Conservation (phyloP, 1,140 invertebrate genomes). For the Idris sp. region DNA sequence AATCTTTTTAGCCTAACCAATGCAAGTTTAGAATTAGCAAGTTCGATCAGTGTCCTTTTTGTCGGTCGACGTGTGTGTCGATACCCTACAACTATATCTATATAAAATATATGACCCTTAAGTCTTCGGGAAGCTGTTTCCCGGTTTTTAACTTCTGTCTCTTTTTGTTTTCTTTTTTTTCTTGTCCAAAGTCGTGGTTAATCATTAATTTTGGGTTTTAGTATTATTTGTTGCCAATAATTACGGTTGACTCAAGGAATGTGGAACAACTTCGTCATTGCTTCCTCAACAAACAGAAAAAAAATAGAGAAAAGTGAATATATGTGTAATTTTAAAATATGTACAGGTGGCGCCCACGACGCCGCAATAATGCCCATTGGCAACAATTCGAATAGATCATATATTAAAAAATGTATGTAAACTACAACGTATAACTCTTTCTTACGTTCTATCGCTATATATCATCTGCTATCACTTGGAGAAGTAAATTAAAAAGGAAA, state of each 20-base stretch:
- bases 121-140: too few species aligned
- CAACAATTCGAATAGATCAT: slow-evolving; percentile 78
- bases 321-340: slow-evolving; percentile 38
- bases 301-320: background rate
- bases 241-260: slow-evolving; percentile 48
- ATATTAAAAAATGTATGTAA: slow-evolving; percentile 70
- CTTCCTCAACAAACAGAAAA: slow-evolving; percentile 5
- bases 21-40: slow-evolving; percentile 60
- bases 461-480: slow-evolving; percentile 59
- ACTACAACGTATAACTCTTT: slow-evolving; percentile 62
- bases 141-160: background rate
- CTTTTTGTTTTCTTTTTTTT: slow-evolving; percentile 1
- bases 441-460: slow-evolving; percentile 51
- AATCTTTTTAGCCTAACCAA: slow-evolving; percentile 19
- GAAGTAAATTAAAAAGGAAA: too few species aligned
- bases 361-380: slow-evolving; percentile 77
- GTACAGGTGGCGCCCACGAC: slow-evolving; percentile 67
- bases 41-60: slow-evolving; percentile 38
- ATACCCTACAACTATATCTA: slow-evolving; percentile 61
- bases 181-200: slow-evolving; percentile 40
- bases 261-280: slow-evolving; percentile 27
- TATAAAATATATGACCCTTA: slow-evolving; percentile 23
- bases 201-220: slow-evolving; percentile 76
- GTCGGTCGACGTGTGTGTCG: slow-evolving; percentile 67
- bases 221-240: slow-evolving; percentile 70